A percentile compares a stretch with the other conserved stretches of the same genome.
Evolutionary conservation across 2,113 vertebrate genomes (phyloP).

Genomic region (Phocoena phocoena): DNA sequence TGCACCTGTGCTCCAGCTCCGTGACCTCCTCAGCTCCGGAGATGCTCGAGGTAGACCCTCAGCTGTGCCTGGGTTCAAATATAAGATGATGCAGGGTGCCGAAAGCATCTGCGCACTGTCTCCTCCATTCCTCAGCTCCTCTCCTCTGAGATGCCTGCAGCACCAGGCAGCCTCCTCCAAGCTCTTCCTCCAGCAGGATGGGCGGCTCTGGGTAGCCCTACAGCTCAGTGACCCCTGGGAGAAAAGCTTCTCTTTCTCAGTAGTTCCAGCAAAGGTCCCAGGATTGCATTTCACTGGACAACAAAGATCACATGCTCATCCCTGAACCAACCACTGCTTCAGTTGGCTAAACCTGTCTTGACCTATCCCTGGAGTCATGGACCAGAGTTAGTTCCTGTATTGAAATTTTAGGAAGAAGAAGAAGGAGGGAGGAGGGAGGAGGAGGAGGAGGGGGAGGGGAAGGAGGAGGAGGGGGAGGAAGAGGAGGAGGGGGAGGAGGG

Average conservation of each 20-base stretch:
- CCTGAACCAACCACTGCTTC: neutral
- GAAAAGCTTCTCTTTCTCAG: neutral
- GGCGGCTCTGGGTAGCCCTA: neutral
- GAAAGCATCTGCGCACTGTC: fast-evolving
- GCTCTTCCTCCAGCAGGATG: no score
- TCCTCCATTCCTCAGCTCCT: neutral
- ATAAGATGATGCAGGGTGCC: neutral
- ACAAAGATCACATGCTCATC: neutral
- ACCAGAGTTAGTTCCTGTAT: neutral
- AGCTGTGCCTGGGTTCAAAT: neutral
- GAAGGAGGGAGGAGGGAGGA: neutral
- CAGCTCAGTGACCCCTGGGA: neutral
- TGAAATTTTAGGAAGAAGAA: neutral
- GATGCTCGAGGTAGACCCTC: neutral
- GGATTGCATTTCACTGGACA: neutral
- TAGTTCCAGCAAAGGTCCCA: neutral
- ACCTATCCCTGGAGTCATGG: neutral
- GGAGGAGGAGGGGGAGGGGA: no score
- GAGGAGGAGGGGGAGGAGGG: neutral
- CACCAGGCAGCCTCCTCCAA: neutral
- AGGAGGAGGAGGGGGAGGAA: no score
- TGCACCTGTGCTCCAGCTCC: neutral
- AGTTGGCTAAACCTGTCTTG: neutral
- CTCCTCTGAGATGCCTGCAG: neutral
- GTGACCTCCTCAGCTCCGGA: neutral